Evolutionary conservation across 2,888 invertebrate genomes (phyloP).

Genomic region (Aricia artaxerxes): DNA sequence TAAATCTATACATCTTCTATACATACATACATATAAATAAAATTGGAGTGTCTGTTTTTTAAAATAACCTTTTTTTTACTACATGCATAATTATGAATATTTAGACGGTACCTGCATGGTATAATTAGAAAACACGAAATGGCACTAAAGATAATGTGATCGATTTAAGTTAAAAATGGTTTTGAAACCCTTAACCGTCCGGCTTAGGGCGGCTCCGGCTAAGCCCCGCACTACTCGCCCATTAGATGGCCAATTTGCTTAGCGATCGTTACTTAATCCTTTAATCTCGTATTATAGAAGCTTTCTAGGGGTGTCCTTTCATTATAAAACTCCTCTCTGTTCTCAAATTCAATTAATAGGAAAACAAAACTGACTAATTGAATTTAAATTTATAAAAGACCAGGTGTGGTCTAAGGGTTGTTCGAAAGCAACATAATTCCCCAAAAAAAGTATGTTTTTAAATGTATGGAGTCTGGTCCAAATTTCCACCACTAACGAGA

Average conservation of each 20-base stretch:
- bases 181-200: constrained; percentile 28
- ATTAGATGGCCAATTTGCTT: constrained; percentile 32
- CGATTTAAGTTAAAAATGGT: constrained; percentile 32
- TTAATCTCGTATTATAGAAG: constrained; percentile 29
- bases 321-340: neutral
- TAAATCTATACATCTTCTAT: too few species aligned
- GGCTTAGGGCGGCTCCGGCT: constrained; percentile 7
- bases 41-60: too few species aligned
- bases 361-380: neutral
- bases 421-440: neutral
- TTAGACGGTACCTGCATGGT: too few species aligned
- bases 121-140: constrained; percentile 9
- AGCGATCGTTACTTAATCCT: constrained; percentile 28
- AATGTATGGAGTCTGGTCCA: too few species aligned
- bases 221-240: constrained; percentile 29
- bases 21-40: too few species aligned
- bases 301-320: constrained; percentile 1
- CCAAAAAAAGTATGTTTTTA: neutral
- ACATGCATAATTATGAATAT: too few species aligned
- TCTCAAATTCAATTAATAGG: neutral
- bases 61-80: too few species aligned
- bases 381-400: neutral
- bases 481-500: too few species aligned
- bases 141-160: constrained; percentile 32
- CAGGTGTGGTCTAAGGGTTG: neutral